These are phyloP conservation scores for Xestia sexstrigata DNA, from an alignment of 2,888 invertebrate species.

Conservation along the genomic window DNA sequence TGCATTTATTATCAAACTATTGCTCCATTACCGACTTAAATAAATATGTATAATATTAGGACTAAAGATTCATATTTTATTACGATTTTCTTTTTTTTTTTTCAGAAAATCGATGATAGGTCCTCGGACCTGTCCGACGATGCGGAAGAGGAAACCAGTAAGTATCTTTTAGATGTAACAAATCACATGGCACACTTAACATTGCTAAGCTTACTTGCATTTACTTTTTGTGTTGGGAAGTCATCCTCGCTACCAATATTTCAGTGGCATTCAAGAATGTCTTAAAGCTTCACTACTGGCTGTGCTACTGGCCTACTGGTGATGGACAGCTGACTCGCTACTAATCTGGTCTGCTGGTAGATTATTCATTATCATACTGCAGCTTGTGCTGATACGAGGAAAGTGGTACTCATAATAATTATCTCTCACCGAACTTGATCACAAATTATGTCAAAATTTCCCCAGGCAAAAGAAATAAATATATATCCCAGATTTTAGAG, in stretches of 20 bases:
- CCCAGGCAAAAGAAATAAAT: no score
- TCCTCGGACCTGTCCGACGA: slow-evolving; percentile 63
- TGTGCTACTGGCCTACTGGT: not conserved
- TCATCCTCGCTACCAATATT: not conserved
- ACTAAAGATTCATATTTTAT: not conserved
- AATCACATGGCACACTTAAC: not conserved
- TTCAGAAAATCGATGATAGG: slow-evolving; percentile 65
- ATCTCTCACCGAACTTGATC: not conserved
- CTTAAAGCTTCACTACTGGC: not conserved
- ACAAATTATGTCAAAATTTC: not conserved
- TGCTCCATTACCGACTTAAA: not conserved
- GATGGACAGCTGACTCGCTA: not conserved
- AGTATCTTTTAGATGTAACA: slow-evolving; percentile 44
- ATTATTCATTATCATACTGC: slow-evolving; percentile 1
- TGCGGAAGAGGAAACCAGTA: slow-evolving; percentile 61
- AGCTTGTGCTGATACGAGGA: not conserved
- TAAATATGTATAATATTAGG: not conserved
- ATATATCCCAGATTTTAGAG: no score
- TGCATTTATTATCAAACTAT: not conserved
- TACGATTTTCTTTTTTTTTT: not conserved
- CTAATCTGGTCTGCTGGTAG: not conserved
- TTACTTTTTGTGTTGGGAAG: not conserved
- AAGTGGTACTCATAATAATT: not conserved
- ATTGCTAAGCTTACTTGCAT: not conserved
- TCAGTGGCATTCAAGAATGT: not conserved